These are phyloP conservation scores for Apamea monoglypha DNA, from an alignment of 2,888 invertebrate genomes.

Conservation along the genomic window DNA sequence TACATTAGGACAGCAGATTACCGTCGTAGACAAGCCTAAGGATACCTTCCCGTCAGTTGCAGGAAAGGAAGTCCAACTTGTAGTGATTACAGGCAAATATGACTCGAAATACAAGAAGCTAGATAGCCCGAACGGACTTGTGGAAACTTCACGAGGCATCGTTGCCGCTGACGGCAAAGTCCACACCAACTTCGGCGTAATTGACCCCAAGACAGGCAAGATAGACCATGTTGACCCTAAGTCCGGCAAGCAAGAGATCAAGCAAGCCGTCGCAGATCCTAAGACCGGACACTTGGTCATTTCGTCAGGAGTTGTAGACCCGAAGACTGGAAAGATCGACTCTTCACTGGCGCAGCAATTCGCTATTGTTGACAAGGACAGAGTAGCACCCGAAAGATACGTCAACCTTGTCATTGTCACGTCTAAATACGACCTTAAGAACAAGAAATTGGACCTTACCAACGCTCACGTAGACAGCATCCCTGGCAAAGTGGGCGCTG, in stretches of 20 bases:
- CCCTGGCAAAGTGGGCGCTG: conserved; percentile 77
- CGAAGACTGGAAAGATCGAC: conserved; percentile 90
- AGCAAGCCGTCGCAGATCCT: conserved; percentile 90
- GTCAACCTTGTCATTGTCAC: conserved; percentile 87
- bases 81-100: conserved; percentile 89
- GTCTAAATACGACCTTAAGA: conserved; percentile 89
- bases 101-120: conserved; percentile 89
- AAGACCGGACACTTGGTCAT: conserved; percentile 90
- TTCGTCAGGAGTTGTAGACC: conserved; percentile 89
- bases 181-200: conserved; percentile 88
- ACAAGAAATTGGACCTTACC: conserved; percentile 83
- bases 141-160: conserved; percentile 87
- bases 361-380: conserved; percentile 83
- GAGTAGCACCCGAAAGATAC: conserved; percentile 80
- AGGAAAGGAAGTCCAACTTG: conserved; percentile 88
- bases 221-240: conserved; percentile 89
- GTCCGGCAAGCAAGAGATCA: conserved; percentile 90
- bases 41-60: conserved; percentile 82
- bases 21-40: conserved; percentile 84
- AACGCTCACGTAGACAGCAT: conserved; percentile 83
- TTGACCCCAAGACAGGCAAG: conserved; percentile 90
- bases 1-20: conserved; percentile 90
- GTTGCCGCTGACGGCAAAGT: conserved; percentile 83
- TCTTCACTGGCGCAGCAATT: conserved; percentile 88
- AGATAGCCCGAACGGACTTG: conserved; percentile 88